Evolutionary conservation across 2,797 vertebrate genomes (phyloP), one percentile per base, ranked within the genome.

Genomic region (Thaleichthys pacificus): DNA sequence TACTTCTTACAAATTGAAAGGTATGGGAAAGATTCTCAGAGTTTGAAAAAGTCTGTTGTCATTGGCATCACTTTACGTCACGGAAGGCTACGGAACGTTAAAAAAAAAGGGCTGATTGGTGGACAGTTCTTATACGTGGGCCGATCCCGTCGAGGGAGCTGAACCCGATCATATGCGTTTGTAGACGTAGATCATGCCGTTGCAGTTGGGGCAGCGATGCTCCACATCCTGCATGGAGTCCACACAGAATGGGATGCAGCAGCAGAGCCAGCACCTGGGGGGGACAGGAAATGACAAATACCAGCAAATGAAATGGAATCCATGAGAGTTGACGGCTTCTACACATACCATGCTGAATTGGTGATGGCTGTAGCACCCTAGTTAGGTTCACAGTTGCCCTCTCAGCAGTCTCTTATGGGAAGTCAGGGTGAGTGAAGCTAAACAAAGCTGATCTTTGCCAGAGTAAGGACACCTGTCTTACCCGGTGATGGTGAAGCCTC

Each of bases 191-290:
- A 94, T 63, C 21, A 87, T 0, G 0, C 58, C 85, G 22, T 85
- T 75, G 83, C 93, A 94, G 74, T 24, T 75, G 0, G 91, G 77
- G 77, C 93, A 94, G 68, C 51, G 81, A 66, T 94, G 91, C 74
- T 90, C 77, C 30, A 93, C 91, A 61, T 94, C 93, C 76, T 91
- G 76, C 71, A 89, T 91, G 65, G 87, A 74, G 9, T 93, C 90
- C 26, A 93, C 0, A 58, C 89, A 93, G 87, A 93, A 93, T 0
- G 93, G 93, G 74, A 92, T 91, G 1, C 78, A 86, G 63, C 91
- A 91, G 75, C 93, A 94, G 0, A 79, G 65, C 72, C 88, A 78
- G 69, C 84, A 92, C 72, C 92, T 93, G 68, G 0, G 56, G n/a
- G 38, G 51, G 61, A 7, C 21, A 12, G 14, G 35, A 22, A 14